Evolutionary conservation across 2,797 vertebrate genomes (phyloP), one percentile per base, ranked within the genome.

Genomic region (Gymnoscopelus braueri): DNA sequence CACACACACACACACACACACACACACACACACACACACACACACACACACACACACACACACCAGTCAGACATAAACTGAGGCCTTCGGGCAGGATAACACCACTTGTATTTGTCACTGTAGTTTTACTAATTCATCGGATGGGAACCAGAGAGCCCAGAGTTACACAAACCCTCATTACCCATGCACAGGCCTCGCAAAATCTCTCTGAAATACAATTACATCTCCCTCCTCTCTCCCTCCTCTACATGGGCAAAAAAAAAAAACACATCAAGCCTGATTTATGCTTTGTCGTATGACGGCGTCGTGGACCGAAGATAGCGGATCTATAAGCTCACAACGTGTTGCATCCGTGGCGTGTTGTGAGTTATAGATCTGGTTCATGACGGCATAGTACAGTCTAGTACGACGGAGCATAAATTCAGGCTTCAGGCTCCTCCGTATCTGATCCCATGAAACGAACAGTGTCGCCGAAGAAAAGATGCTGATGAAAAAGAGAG

Each of bases 121-220:
- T 75, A 51, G 26, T 79, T 80, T 87, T 83, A 87, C 74, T 87
- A 84, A 85, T 88, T 90, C 75, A 87, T 85, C 3, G 4, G 67
- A 67, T 54, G 59, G 48, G 71, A 79, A 53, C 47, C 14, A 32
- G 2, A 2, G 56, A 69, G 65, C 14, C 15, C 53, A 39, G 63
- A 14, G 74, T 60, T 67, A 56, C 63, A 67, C 69, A 65, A 75
- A 68, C 60, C 61, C 15, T 67, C 8, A 79, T 77, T 86, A 67
- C 35, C 51, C 64, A 63, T 73, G 75, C 72, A 47, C 53, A 15
- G 26, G 1, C 5, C 60, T 66, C 73, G 78, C 77, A 85, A 73
- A 73, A 71, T 35, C 49, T 35, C 56, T 71, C 69, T 65, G 50
- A 66, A 62, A 80, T 58, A 75, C 32, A 71, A 60, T 65, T 72